Evolutionary conservation across 2,797 vertebrate species (phyloP).

Genomic region (Labroides dimidiatus): DNA sequence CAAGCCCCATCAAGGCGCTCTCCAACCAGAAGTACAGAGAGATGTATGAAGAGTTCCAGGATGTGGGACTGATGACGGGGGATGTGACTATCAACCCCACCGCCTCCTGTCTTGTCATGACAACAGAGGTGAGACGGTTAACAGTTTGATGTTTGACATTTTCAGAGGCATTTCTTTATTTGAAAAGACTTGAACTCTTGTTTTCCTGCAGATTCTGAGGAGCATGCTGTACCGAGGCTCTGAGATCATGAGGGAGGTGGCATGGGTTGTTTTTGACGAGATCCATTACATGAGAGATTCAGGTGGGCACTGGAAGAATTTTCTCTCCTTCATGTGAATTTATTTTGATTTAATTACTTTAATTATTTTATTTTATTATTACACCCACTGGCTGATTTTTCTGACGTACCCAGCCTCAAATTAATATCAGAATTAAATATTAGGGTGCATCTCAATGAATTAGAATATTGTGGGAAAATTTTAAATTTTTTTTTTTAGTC

Average conservation of each 20-base stretch:
- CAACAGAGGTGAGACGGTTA: slow-evolving; percentile 89
- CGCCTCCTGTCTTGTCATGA: slow-evolving; percentile 98
- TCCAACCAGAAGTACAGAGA: slow-evolving; percentile 99
- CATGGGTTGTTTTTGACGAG: slow-evolving; percentile 98
- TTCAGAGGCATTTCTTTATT: neutral
- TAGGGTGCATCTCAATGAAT: too few species aligned
- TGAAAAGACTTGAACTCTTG: neutral
- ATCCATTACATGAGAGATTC: slow-evolving; percentile 99
- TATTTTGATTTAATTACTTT: too few species aligned
- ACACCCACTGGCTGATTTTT: too few species aligned
- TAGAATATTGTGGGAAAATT: too few species aligned
- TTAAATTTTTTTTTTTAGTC: too few species aligned
- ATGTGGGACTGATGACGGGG: slow-evolving; percentile 98
- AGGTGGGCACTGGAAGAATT: slow-evolving; percentile 71
- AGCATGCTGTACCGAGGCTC: slow-evolving; percentile 99
- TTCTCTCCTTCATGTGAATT: too few species aligned
- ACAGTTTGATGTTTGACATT: neutral
- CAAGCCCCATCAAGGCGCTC: slow-evolving; percentile 98
- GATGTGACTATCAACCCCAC: slow-evolving; percentile 99
- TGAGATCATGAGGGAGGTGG: slow-evolving; percentile 99
- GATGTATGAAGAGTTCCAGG: slow-evolving; percentile 99
- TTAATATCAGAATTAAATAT: too few species aligned
- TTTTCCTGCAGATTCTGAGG: slow-evolving; percentile 90
- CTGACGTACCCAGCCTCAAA: too few species aligned
- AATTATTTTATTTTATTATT: too few species aligned